These are phyloP conservation scores for Anabacerthia variegaticeps DNA, from an alignment of 2,797 vertebrate genomes.

Conservation along the genomic window DNA sequence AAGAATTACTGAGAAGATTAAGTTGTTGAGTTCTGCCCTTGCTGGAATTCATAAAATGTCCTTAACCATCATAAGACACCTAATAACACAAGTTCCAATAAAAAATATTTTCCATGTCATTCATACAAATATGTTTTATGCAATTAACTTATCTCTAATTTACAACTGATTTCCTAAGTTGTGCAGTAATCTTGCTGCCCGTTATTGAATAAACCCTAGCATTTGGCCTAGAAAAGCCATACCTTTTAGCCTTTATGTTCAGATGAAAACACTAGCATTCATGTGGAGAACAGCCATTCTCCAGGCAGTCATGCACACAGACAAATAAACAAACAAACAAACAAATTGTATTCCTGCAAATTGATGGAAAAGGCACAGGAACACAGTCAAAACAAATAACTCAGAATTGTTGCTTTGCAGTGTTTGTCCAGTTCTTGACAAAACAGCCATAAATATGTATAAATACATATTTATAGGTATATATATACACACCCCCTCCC, in stretches of 20 bases:
- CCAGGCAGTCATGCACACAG: neutral
- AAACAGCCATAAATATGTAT: neutral
- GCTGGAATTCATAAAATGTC: neutral
- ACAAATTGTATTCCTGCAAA: neutral
- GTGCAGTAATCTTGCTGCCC: neutral
- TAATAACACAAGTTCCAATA: neutral
- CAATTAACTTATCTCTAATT: neutral
- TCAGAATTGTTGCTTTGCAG: neutral
- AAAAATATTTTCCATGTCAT: neutral
- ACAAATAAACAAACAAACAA: neutral
- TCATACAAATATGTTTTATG: neutral
- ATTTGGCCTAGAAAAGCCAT: neutral
- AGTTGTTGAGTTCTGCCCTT: neutral
- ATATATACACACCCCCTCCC: neutral
- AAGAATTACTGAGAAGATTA: neutral
- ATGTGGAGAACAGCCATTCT: neutral
- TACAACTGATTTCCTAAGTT: neutral
- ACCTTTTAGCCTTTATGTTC: neutral
- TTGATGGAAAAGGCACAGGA: neutral
- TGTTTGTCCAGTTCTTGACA: neutral
- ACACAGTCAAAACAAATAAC: neutral
- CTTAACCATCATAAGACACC: fast-evolving
- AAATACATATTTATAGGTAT: neutral
- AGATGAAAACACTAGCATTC: neutral
- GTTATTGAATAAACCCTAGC: neutral